A percentile compares a stretch with the other conserved stretches of the same genome.
Evolutionary conservation across 2,888 invertebrate species (phyloP).

Genomic region (Drosophila picticornis): DNA sequence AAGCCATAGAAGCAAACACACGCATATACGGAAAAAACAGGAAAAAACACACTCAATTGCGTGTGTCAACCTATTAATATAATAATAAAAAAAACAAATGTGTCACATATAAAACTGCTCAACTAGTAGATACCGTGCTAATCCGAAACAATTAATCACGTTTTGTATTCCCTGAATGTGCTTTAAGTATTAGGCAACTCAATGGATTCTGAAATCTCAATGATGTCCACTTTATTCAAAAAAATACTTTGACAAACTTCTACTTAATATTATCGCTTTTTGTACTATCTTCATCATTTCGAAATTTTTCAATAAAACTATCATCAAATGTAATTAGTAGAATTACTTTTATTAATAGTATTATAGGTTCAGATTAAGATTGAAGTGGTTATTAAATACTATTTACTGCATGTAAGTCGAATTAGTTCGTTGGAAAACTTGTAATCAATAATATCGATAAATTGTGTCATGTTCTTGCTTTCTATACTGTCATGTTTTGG

Average conservation of each 20-base stretch:
- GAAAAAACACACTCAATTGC: conserved; percentile 39
- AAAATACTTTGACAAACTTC: neutral
- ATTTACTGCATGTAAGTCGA: no score
- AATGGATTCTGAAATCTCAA: neutral
- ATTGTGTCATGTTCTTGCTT: neutral
- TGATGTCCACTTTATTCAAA: neutral
- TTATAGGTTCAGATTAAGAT: neutral
- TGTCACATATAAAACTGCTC: neutral
- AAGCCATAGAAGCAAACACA: conserved; percentile 13
- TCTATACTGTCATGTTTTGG: neutral
- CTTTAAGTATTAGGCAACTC: neutral
- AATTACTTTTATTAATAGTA: neutral
- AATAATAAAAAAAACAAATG: conserved; percentile 1
- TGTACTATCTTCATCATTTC: neutral
- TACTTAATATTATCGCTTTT: neutral
- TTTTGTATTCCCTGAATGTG: neutral
- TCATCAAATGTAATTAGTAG: neutral
- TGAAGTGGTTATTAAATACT: neutral
- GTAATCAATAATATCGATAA: neutral
- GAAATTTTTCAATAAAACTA: neutral
- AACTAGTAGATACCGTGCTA: conserved; percentile 4
- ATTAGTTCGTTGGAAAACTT: no score
- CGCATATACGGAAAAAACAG: neutral
- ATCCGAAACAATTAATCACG: neutral
- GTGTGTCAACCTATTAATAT: conserved; percentile 49